Percentiles rank a stretch among this genome's conserved stretches.
Conservation (phyloP, 2,888 invertebrate species). For the Agrotis puta region DNA sequence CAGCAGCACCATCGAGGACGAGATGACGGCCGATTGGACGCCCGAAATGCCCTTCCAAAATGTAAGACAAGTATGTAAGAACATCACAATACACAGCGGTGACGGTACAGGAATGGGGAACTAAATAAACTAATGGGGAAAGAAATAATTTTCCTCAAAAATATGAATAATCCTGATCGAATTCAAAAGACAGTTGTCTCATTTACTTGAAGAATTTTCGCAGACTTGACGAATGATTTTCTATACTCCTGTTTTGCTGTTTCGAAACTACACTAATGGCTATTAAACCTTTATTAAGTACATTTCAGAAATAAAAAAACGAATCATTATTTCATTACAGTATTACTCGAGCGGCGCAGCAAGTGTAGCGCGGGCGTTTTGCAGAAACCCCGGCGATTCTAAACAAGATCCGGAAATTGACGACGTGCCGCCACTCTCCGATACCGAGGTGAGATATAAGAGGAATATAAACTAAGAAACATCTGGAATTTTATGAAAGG, state of each 20-base stretch:
- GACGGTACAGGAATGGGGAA: background rate
- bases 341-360: slow-evolving; percentile 88
- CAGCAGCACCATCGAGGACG: slow-evolving; percentile 93
- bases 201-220: background rate
- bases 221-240: background rate
- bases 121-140: no score
- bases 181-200: no score
- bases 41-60: slow-evolving; percentile 98
- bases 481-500: background rate
- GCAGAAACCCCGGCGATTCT: slow-evolving; percentile 67
- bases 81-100: background rate
- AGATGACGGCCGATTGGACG: slow-evolving; percentile 95
- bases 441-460: slow-evolving; percentile 72
- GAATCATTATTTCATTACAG: slow-evolving; percentile 73
- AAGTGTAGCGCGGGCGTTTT: slow-evolving; percentile 68
- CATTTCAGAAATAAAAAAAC: no score
- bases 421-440: slow-evolving; percentile 79
- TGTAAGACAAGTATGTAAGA: slow-evolving; percentile 85
- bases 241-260: no score
- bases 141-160: no score
- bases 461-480: slow-evolving; percentile 30
- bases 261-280: background rate
- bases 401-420: slow-evolving; percentile 75
- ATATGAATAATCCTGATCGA: no score
- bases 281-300: no score